phyloP scores from a whole-genome alignment of 2,888 invertebrate genomes.

The Xestia sexstrigata region DNA sequence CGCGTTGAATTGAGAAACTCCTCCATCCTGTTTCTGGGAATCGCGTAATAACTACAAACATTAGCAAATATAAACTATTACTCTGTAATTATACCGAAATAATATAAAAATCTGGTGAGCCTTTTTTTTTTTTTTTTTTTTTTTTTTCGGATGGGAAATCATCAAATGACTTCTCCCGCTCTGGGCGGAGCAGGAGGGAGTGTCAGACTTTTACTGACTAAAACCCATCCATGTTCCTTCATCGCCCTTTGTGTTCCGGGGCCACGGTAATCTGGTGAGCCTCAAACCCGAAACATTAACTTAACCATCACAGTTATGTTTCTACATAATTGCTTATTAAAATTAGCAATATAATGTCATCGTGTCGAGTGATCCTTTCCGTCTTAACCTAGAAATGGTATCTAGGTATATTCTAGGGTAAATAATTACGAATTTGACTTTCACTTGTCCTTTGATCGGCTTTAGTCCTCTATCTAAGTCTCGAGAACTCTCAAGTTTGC shows the following conservation, averaged over 20 bases:
- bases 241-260: too few relatives aligned
- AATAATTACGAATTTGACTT: constrained; percentile 54
- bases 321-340: constrained; percentile 27
- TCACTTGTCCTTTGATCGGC: constrained; percentile 39
- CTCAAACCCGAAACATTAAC: constrained; percentile 13
- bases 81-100: constrained; percentile 5
- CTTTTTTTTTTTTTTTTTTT: too few relatives aligned
- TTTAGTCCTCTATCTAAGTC: constrained; percentile 40
- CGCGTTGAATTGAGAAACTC: background rate
- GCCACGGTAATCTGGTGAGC: constrained; percentile 20
- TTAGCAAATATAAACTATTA: background rate
- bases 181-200: too few relatives aligned
- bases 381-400: constrained; percentile 25
- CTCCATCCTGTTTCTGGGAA: background rate
- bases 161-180: too few relatives aligned
- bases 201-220: too few relatives aligned
- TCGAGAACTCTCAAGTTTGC: constrained; percentile 53
- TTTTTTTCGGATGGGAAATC: too few relatives aligned
- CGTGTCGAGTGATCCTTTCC: constrained; percentile 5
- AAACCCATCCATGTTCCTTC: too few relatives aligned
- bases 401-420: constrained; percentile 27
- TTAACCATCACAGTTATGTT: constrained; percentile 21
- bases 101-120: constrained; percentile 16
- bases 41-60: background rate
- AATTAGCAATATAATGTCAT: constrained; percentile 38